Evolutionary conservation across 2,797 vertebrate genomes (phyloP), one percentile per base, ranked within the genome.

Genomic region (Craterocephalus amniculus): DNA sequence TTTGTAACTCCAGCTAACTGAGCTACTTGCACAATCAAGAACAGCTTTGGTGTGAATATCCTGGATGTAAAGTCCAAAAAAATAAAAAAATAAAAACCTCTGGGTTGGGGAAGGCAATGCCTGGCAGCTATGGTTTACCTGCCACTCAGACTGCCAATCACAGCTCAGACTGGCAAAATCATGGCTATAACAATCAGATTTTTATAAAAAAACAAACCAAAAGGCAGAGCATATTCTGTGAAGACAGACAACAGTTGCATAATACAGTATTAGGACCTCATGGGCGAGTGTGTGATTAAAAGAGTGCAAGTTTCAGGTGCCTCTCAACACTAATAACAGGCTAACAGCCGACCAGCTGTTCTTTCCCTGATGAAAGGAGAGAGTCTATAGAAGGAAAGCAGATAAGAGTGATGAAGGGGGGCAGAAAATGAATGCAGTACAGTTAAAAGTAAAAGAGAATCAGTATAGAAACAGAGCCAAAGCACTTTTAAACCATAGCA

Each of bases 341-440:
- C 35, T 49, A 63, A 70, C 66, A 62, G 75, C 51, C 12, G 55
- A 83, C 83, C 79, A 91, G 85, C 83, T 84, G 85, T 74, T 88
- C 58, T 65, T 56, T 29, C 36, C 49, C 20, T 8, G 43, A 75
- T 65, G 68, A 72, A 73, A 56, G 49, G 24, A 52, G 18, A 24
- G 34, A 62, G 31, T 26, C 31, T 11, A 16, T 14, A 22, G 48
- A 56, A 45, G 2, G 14, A 57, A 56, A 63, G 56, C 27, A 48
- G 61, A 69, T 63, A 52, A 68, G 29, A 71, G 26, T 22, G 27
- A 58, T 4, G 18, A 59, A 18, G 54, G 35, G 4, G n/a, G 40
- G 8, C 18, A 32, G 76, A 66, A 70, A 78, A 78, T 34, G 16
- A 70, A 63, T 66, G 27, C 6, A 29, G 57, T 34, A 63, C 2